These are phyloP conservation scores for Anthopleura xanthogrammica DNA, from an alignment of 92 coral and sea anemone species.

Conservation along the genomic window DNA sequence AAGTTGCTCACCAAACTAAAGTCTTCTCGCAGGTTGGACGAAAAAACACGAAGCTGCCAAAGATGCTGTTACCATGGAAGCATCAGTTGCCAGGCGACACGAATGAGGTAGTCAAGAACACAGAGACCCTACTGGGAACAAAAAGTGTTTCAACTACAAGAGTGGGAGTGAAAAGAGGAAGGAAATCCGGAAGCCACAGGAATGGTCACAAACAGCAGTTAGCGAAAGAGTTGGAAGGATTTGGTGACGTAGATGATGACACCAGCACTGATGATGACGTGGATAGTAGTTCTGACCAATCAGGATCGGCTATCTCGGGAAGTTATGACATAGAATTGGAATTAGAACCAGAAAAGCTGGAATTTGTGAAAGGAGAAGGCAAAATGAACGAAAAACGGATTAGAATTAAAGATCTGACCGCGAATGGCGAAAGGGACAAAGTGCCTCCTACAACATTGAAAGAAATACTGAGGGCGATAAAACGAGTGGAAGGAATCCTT, in stretches of 20 bases:
- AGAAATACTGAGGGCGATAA: conserved; percentile 28
- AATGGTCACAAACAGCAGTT: neutral
- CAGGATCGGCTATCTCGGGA: conserved; percentile 32
- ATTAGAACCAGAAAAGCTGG: conserved; percentile 29
- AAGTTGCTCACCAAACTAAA: neutral
- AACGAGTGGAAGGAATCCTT: conserved; percentile 33
- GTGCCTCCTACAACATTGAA: conserved; percentile 11
- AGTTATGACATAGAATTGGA: conserved; percentile 38
- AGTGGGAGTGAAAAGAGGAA: neutral
- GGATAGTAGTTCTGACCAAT: conserved; percentile 10
- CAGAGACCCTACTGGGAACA: neutral
- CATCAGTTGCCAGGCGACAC: conserved; percentile 18
- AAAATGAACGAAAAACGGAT: conserved; percentile 25
- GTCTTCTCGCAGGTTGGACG: neutral
- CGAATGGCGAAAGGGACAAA: conserved; percentile 12
- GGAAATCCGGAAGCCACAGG: neutral
- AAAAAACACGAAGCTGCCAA: neutral
- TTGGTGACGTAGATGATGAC: neutral
- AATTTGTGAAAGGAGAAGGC: conserved; percentile 20
- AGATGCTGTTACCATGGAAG: neutral
- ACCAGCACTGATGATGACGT: conserved; percentile 18
- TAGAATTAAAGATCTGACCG: conserved; percentile 21
- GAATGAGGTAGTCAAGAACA: conserved; percentile 19
- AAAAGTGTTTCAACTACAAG: neutral
- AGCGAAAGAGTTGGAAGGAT: neutral